Base-by-base conservation (phyloP, 92 coral and sea anemone genomes). In the Metridium senile region DNA sequence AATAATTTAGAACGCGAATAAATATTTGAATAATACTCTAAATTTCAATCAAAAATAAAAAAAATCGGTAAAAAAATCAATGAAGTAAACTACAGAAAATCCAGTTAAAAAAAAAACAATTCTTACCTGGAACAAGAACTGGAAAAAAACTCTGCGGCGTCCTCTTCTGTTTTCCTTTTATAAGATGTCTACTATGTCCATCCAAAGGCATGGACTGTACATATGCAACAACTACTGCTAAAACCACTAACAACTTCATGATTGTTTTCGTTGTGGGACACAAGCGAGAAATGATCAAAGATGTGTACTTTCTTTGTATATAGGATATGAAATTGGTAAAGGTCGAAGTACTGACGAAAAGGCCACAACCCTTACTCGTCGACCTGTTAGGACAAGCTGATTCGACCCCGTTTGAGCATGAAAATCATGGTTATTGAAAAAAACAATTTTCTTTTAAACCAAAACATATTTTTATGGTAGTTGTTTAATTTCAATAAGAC, bases 91-190 rank as follows among this genome's bases (percentile, higher is more conserved):
- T 39, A 39, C 6, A 39, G 6, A 13, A 39, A 4, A 4, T 39
- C 13, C 13, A 4, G 6, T 39, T 39, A 4, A 39, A 9, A 54
- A 54, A 54, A 54, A 16, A 45, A 16, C 16, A 1, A 25, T 21
- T 21, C 69, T 63, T 63, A 63, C 69, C 69, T 31, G 35, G 69
- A 7, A 63, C 9, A 2, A 61, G 6, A 28, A 30, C 69, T 23
- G 69, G 69, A 31, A 23, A 28, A 31, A 63, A 7, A 28, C 28
- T 63, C 20, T 63, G 69, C 8, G 69, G 69, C 6, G 39, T 18
- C 28, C 69, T 28, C 28, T 63, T 63, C 9, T 63, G 69, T 30
- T 63, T 63, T 29, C 65, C 65, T 23, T 63, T 63, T n/a, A 63
- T 13, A 13, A 9, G 17, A 16, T 13, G 21, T 31, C 69, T 3